Percentiles rank a stretch among this genome's conserved stretches.
Conservation (phyloP, 1,140 invertebrate genomes). For the Amphibalanus amphitrite region DNA sequence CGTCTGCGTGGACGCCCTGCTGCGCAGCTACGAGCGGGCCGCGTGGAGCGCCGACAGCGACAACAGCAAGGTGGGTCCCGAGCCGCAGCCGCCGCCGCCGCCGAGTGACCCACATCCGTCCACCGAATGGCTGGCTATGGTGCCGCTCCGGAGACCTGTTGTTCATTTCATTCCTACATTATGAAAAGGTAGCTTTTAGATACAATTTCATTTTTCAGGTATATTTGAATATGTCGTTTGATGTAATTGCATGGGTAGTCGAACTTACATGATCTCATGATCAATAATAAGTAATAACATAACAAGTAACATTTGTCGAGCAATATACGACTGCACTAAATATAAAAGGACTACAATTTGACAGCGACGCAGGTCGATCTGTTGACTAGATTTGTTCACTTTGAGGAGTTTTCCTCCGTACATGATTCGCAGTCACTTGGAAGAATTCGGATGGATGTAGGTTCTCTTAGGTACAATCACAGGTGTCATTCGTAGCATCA, state of each 20-base stretch:
- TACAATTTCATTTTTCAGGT: not conserved
- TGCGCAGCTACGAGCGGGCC: not conserved
- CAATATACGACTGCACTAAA: not conserved
- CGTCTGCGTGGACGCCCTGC: not conserved
- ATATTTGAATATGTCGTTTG: not conserved
- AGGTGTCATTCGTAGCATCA: not conserved
- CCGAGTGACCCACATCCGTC: not conserved
- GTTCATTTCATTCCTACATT: no score
- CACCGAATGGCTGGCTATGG: no score
- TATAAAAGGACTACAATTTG: not conserved
- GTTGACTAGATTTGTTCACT: not conserved
- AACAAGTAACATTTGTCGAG: not conserved
- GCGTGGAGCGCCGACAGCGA: not conserved
- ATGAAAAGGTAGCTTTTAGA: no score
- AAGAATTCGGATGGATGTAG: not conserved
- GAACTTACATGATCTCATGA: not conserved
- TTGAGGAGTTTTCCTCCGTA: no score
- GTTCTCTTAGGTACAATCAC: not conserved
- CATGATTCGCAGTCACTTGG: not conserved
- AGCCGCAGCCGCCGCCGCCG: no score
- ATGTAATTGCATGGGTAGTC: not conserved
- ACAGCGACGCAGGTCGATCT: not conserved
- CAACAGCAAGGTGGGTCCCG: not conserved
- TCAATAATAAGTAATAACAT: not conserved
- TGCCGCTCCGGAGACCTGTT: no score